These are phyloP conservation scores for Tylochromis polylepis DNA, from an alignment of 2,113 vertebrate genomes.

Conservation along the genomic window DNA sequence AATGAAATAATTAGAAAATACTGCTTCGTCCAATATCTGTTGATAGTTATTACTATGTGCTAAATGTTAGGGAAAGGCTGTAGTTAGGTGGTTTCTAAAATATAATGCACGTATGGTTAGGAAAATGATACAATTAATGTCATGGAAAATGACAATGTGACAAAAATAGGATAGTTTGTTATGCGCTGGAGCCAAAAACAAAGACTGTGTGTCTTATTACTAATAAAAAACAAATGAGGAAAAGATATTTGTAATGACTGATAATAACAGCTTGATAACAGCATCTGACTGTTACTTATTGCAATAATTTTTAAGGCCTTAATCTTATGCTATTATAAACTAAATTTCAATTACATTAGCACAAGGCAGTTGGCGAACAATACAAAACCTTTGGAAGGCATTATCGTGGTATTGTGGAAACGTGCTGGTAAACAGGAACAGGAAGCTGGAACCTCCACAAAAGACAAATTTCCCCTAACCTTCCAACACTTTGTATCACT, in stretches of 20 bases:
- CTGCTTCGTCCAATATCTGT: background rate
- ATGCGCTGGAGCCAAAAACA: background rate
- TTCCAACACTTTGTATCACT: background rate
- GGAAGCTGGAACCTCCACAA: background rate
- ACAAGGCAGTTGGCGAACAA: background rate
- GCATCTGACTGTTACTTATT: background rate
- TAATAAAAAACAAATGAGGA: background rate
- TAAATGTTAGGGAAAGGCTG: background rate
- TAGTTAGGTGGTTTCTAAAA: background rate
- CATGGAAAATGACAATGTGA: background rate
- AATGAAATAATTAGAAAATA: background rate
- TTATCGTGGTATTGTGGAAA: background rate
- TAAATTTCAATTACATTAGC: background rate
- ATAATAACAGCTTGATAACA: background rate
- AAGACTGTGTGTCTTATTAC: background rate
- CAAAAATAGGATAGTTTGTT: background rate
- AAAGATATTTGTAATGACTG: background rate
- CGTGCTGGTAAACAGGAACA: background rate
- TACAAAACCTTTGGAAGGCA: rapidly evolving
- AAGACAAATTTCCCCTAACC: background rate
- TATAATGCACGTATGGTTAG: background rate
- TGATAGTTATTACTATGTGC: background rate
- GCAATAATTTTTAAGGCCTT: background rate
- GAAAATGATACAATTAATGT: background rate
- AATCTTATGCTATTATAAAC: background rate